Percentiles rank a stretch among this genome's conserved stretches.
phyloP scores from a whole-genome alignment of 92 coral and sea anemone species.

The Desmophyllum pertusum region DNA sequence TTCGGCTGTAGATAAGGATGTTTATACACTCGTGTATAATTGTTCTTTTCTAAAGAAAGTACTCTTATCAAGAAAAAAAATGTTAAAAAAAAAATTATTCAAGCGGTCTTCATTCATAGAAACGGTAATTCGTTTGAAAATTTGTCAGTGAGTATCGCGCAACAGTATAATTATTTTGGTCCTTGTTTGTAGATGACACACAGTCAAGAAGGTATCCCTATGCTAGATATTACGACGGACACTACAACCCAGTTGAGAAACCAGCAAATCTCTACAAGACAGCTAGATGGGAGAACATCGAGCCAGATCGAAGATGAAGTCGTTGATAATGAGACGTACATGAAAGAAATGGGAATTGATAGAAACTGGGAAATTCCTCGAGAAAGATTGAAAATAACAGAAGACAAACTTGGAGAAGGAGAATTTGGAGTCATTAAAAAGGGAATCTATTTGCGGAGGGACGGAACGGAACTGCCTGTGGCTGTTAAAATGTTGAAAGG shows the following conservation, averaged over 20 bases:
- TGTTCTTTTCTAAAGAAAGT: too few species aligned
- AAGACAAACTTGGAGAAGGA: constrained; percentile 75
- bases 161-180: neutral
- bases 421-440: constrained; percentile 83
- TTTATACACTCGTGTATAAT: too few species aligned
- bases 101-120: too few species aligned
- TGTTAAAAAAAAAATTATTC: too few species aligned
- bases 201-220: neutral
- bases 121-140: too few species aligned
- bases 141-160: too few species aligned
- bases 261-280: neutral
- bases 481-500: constrained; percentile 86
- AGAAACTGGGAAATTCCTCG: constrained; percentile 89
- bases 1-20: too few species aligned
- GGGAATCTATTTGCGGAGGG: constrained; percentile 66
- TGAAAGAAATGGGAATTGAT: constrained; percentile 51
- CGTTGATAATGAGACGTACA: constrained; percentile 49
- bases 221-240: neutral
- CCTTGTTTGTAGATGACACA: neutral
- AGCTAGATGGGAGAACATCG: neutral
- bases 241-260: neutral
- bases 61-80: too few species aligned
- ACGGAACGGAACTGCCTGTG: constrained; percentile 71
- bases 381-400: constrained; percentile 54
- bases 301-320: neutral